phyloP scores from a whole-genome alignment of 2,888 invertebrate species.

The Notocelia uddmanniana region DNA sequence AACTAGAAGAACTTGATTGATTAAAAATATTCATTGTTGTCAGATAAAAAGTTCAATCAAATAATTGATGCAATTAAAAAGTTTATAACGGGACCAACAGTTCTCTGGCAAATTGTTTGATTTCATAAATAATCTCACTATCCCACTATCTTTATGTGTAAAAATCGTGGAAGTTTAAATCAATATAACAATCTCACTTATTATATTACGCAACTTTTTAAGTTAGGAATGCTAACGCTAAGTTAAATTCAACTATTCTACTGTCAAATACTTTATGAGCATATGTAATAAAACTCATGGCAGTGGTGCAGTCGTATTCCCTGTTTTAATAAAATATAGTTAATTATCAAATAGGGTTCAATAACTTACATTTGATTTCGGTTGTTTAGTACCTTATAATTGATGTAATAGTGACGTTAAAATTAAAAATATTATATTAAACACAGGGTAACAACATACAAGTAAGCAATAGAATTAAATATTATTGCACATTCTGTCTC shows the following conservation, averaged over 20 bases:
- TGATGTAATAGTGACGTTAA: background rate
- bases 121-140: background rate
- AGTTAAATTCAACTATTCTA: background rate
- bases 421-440: slow-evolving; percentile 27
- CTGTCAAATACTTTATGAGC: slow-evolving; percentile 1
- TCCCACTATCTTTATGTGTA: no score
- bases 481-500: slow-evolving; percentile 83
- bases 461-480: slow-evolving; percentile 66
- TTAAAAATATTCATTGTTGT: background rate
- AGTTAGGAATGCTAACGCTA: background rate
- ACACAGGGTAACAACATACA: slow-evolving; percentile 53
- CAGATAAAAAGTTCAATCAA: background rate
- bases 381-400: background rate
- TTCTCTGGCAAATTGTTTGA: background rate
- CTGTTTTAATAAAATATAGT: slow-evolving; percentile 30
- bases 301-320: slow-evolving; percentile 12
- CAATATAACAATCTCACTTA: background rate
- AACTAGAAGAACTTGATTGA: background rate
- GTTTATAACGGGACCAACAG: background rate
- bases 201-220: background rate
- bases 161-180: no score
- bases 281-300: slow-evolving; percentile 4
- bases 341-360: background rate
- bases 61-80: background rate
- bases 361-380: background rate